Evolutionary conservation across 2,797 vertebrate species (phyloP), one percentile per base, ranked within the genome.

Genomic region (Allobates femoralis): DNA sequence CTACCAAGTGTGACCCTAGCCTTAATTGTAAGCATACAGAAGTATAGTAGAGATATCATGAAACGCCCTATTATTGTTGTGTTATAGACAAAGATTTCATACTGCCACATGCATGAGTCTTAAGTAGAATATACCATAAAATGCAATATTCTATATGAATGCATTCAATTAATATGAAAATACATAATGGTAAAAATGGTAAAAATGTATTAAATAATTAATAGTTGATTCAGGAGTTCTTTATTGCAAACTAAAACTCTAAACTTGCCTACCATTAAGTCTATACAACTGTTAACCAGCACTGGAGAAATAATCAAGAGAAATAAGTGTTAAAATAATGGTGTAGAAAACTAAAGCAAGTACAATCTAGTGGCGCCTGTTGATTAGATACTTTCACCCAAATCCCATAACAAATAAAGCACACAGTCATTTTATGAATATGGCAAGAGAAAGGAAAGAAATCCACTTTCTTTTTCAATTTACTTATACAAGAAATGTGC

Each of bases 321-420:
- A 46, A 46, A 46, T 46, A 46, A 3, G 0, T 46, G 41, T 46
- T 46, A 46, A 23, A 32, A 34, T 53, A 34, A 67, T 28, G 69
- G 69, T 53, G 46, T 1, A 32, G 53, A 34, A 34, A 28, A 55
- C 19, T 81, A 26, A 34, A 69, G 46, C n/a, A 81, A 66, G 67
- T 18, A 80, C 37, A 64, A 51, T 66, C 41, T 64, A 26, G 37
- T 51, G n/a, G 23, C 8, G 21, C 21, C 15, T 16, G 66, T 37
- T 82, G 64, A 71, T 71, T 82, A 71, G 46, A 82, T 71, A 55
- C 8, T 71, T 71, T 71, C n/a, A 71, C 34, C 30, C 50, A 81
- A 81, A 69, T 81, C 79, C 64, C 64, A 69, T 67, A 69, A 69
- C 62, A 81, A 81, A 81, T 81, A 81, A 81, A 81, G 15, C 23